Percentiles rank a stretch among this genome's conserved stretches.
These are phyloP conservation scores for Platalea minor DNA, from an alignment of 2,797 vertebrate genomes.

Conservation along the genomic window DNA sequence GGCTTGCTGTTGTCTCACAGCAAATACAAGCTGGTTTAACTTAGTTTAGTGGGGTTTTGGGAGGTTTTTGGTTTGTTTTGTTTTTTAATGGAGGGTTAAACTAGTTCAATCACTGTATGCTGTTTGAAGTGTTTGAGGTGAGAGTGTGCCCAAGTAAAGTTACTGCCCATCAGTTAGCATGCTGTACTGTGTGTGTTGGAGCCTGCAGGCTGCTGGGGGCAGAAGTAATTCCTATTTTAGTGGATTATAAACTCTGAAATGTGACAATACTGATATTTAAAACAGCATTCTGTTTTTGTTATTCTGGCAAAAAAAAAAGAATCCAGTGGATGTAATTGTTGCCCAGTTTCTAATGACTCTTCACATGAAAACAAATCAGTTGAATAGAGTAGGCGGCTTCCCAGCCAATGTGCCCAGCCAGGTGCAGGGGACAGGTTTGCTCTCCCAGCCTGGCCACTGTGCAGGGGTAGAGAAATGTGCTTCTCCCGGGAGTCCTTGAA, in stretches of 20 bases:
- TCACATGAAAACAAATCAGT: not conserved
- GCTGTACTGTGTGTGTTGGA: not conserved
- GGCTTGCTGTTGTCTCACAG: slow-evolving; percentile 9
- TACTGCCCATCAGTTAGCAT: not conserved
- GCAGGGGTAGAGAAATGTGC: rapidly evolving
- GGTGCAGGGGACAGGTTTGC: not conserved
- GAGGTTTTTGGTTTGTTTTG: not conserved
- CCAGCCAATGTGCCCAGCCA: rapidly evolving
- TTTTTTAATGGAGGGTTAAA: not conserved
- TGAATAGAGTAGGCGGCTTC: not conserved
- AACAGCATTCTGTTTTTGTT: not conserved
- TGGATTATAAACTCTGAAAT: not conserved
- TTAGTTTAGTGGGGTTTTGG: not conserved
- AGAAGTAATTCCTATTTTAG: not conserved
- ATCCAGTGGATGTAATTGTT: not conserved
- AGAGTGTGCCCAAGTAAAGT: not conserved
- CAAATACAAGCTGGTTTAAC: not conserved
- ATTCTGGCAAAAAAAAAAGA: not conserved
- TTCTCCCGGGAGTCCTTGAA: not conserved
- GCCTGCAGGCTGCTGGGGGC: not conserved
- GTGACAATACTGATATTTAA: not conserved
- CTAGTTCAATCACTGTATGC: not conserved
- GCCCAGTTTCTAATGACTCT: not conserved
- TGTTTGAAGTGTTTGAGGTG: not conserved
- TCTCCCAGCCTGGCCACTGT: not conserved